These are phyloP conservation scores for Arenaria interpres DNA, from an alignment of 2,113 vertebrate species.

Conservation along the genomic window DNA sequence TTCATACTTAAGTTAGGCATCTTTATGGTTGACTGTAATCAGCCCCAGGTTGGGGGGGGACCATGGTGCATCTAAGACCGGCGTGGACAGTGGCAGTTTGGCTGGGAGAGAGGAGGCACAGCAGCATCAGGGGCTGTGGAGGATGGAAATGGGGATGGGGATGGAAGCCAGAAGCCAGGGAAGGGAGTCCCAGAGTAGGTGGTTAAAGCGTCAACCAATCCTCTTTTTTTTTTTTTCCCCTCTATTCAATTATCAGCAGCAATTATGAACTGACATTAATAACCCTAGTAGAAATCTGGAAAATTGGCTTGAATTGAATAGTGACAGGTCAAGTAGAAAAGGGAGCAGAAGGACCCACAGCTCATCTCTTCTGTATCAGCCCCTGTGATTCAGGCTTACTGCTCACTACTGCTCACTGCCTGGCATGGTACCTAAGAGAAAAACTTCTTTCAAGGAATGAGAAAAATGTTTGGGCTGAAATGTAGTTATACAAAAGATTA, in stretches of 20 bases:
- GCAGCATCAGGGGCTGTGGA: fast-evolving
- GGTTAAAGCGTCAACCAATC: background rate
- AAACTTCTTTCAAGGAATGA: background rate
- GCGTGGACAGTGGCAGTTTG: fast-evolving
- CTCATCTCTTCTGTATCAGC: background rate
- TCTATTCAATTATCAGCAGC: background rate
- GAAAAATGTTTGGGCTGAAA: background rate
- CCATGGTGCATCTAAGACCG: background rate
- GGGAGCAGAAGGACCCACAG: background rate
- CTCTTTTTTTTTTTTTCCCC: background rate
- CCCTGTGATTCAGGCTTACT: background rate
- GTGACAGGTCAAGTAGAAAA: background rate
- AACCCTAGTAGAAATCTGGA: background rate
- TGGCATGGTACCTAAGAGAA: background rate
- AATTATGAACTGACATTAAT: background rate
- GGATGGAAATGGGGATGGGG: background rate
- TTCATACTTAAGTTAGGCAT: background rate
- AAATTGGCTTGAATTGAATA: background rate
- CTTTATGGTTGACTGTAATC: background rate
- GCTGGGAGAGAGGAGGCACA: background rate
- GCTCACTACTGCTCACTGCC: background rate
- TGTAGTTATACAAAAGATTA: background rate
- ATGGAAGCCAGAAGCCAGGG: background rate
- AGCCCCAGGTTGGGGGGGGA: background rate
- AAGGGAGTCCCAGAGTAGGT: background rate